Evolutionary conservation across 2,797 vertebrate species (phyloP).

Genomic region (Paguma larvata): DNA sequence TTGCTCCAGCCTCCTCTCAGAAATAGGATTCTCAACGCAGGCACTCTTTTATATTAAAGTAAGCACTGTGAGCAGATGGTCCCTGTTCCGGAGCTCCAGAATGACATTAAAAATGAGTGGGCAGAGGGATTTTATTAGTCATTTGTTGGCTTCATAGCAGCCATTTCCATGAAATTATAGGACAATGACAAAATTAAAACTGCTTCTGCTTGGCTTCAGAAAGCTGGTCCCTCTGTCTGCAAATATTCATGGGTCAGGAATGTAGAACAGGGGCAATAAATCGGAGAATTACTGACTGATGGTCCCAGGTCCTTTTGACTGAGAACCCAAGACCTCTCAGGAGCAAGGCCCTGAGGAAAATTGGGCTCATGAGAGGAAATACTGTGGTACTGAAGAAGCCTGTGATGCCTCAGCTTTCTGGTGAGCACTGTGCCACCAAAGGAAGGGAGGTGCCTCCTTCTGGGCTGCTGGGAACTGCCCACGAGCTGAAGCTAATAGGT

Average conservation of each 20-base stretch:
- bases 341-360: conserved; percentile 34
- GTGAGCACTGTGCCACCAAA: not conserved
- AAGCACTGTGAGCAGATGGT: conserved; percentile 73
- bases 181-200: conserved; percentile 80
- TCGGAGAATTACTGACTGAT: not conserved
- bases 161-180: conserved; percentile 75
- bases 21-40: conserved; percentile 71
- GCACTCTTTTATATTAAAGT: conserved; percentile 68
- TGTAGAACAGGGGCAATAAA: conserved; percentile 36
- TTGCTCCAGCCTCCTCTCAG: not conserved
- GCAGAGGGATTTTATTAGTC: conserved; percentile 79
- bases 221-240: conserved; percentile 58
- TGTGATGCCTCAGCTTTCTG: not conserved
- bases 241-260: conserved; percentile 71
- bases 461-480: not conserved
- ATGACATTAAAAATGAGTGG: conserved; percentile 79
- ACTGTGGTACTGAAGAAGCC: not conserved
- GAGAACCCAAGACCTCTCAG: conserved; percentile 50
- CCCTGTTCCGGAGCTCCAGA: conserved; percentile 72
- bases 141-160: conserved; percentile 76
- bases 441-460: not conserved
- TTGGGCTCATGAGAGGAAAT: conserved; percentile 53
- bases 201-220: conserved; percentile 38
- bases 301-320: not conserved
- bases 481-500: not conserved